Percentiles rank a stretch among this genome's conserved stretches.
phyloP scores from a whole-genome alignment of 30 jellyfish, hydroid and myxozoan species.

The Mastigias papua region DNA sequence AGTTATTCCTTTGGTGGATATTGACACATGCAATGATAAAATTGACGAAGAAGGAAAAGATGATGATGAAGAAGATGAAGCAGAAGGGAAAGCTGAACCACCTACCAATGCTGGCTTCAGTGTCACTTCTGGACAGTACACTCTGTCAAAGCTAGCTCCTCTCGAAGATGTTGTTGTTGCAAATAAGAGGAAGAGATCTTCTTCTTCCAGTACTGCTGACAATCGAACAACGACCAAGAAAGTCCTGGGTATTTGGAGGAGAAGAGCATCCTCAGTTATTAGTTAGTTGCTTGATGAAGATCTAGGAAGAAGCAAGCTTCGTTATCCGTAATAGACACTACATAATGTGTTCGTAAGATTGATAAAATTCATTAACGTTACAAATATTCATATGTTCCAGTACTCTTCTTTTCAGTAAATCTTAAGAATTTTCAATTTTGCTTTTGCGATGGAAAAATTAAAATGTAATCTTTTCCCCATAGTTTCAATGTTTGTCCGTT shows the following conservation, averaged over 20 bases:
- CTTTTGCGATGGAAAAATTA: not conserved
- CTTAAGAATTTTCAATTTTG: not conserved
- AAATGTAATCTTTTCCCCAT: not conserved
- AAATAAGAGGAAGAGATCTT: constrained; percentile 4
- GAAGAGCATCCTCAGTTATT: constrained; percentile 8
- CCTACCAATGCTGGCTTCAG: too few relatives aligned
- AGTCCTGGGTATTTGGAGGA: constrained; percentile 11
- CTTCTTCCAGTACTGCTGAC: constrained; percentile 16
- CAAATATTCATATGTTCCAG: not conserved
- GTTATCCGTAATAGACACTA: too few relatives aligned
- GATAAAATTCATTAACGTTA: not conserved
- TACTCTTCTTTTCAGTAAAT: not conserved
- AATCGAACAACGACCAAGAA: not conserved
- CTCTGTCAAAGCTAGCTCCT: too few relatives aligned
- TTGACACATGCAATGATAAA: not conserved
- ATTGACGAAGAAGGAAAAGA: not conserved
- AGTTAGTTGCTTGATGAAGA: not conserved
- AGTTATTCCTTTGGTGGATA: not conserved
- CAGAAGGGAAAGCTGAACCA: too few relatives aligned
- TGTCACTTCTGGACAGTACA: too few relatives aligned
- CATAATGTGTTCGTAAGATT: too few relatives aligned
- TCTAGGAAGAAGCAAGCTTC: not conserved
- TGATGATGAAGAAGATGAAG: too few relatives aligned
- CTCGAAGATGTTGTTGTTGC: not conserved
- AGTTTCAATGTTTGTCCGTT: too few relatives aligned